These are phyloP conservation scores for Clarias gariepinus DNA, from an alignment of 2,113 vertebrate species.

Conservation along the genomic window DNA sequence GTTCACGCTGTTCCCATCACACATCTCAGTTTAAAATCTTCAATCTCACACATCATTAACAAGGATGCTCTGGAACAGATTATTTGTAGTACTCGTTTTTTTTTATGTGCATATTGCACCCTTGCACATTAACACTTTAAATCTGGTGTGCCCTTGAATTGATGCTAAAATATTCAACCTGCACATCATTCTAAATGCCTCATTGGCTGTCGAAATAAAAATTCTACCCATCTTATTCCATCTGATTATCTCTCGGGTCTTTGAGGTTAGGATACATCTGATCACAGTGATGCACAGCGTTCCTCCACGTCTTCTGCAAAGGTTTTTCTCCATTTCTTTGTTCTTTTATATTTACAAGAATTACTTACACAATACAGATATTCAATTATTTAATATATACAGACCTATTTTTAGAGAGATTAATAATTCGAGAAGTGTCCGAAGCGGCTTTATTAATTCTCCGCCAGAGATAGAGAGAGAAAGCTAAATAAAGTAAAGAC, in stretches of 20 bases:
- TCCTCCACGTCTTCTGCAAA: neutral
- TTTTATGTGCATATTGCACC: neutral
- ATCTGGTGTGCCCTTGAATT: neutral
- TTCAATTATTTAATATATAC: neutral
- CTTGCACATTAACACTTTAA: neutral
- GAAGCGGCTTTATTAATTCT: neutral
- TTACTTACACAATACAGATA: slow-evolving; percentile 12
- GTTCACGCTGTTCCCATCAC: neutral
- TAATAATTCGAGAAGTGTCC: neutral
- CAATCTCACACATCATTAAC: neutral
- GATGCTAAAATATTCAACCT: neutral
- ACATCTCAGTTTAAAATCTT: neutral
- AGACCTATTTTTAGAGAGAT: neutral
- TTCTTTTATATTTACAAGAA: neutral
- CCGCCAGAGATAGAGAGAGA: neutral
- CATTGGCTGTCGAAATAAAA: neutral
- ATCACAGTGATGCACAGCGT: neutral
- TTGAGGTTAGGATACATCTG: neutral
- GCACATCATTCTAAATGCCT: neutral
- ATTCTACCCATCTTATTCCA: neutral
- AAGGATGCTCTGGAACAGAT: neutral
- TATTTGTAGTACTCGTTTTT: neutral
- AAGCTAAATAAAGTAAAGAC: neutral
- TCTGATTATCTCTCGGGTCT: neutral
- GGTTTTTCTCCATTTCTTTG: neutral